Conservation (phyloP, 2,888 invertebrate species). For the Coremacera marginata region DNA sequence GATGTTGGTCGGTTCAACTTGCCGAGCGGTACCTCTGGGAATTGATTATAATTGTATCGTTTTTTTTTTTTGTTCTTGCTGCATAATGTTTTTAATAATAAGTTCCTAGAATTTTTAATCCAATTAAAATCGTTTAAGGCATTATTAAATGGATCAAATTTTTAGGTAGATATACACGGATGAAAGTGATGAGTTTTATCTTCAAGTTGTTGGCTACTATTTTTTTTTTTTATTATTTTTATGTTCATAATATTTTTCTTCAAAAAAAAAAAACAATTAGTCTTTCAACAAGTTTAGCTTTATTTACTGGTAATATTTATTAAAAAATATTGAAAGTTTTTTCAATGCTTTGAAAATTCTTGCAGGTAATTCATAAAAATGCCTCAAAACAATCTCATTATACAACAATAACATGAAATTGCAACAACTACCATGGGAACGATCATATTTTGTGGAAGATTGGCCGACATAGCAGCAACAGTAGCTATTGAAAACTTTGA, state of each 20-base stretch:
- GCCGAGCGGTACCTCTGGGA: constrained; percentile 26
- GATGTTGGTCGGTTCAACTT: not conserved
- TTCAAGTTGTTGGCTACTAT: too few relatives aligned
- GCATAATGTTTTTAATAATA: constrained; percentile 17
- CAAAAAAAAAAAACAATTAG: too few relatives aligned
- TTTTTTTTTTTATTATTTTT: too few relatives aligned
- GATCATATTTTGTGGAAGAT: too few relatives aligned
- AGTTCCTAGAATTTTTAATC: constrained; percentile 27
- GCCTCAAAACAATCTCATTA: constrained; percentile 55
- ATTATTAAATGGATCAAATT: not conserved
- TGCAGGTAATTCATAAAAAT: not conserved
- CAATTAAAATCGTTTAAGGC: constrained; percentile 26
- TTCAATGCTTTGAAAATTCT: too few relatives aligned
- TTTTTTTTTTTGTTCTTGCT: not conserved
- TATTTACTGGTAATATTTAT: too few relatives aligned
- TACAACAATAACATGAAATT: constrained; percentile 63
- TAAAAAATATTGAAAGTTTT: too few relatives aligned
- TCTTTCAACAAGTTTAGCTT: too few relatives aligned
- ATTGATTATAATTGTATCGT: constrained; percentile 11
- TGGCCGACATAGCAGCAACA: not conserved
- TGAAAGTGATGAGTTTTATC: too few relatives aligned
- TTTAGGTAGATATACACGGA: too few relatives aligned
- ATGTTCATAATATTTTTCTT: too few relatives aligned
- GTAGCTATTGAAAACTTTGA: not conserved
- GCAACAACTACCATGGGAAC: constrained; percentile 50